Percentiles rank a stretch among this genome's conserved stretches.
These are phyloP conservation scores for Corythornis leucogaster DNA, from an alignment of 2,797 vertebrate species.

Conservation along the genomic window DNA sequence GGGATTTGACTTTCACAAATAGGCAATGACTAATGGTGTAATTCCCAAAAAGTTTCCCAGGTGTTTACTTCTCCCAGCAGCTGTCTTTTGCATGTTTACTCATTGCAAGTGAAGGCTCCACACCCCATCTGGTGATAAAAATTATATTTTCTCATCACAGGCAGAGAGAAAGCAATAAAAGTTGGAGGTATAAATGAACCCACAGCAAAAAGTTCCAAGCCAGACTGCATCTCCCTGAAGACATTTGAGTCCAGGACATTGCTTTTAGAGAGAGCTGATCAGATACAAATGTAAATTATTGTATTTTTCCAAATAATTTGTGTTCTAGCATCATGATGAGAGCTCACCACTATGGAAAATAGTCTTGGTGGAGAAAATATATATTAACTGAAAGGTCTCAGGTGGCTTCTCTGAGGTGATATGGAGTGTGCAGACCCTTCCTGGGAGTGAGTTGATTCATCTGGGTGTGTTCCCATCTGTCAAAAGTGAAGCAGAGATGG, in stretches of 20 bases:
- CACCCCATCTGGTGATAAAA: background rate
- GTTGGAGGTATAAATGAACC: background rate
- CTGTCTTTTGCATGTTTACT: background rate
- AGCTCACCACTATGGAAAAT: background rate
- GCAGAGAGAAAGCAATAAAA: background rate
- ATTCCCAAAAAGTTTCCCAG: slow-evolving; percentile 22
- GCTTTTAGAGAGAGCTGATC: background rate
- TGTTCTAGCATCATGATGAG: background rate
- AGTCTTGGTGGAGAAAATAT: background rate
- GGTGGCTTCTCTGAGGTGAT: background rate
- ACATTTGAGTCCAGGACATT: background rate
- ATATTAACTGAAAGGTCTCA: background rate
- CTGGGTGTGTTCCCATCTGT: background rate
- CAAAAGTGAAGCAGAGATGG: background rate
- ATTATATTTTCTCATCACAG: background rate
- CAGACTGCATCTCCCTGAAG: background rate
- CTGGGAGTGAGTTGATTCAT: background rate
- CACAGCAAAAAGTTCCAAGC: background rate
- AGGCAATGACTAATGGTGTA: background rate
- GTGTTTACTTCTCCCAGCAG: slow-evolving; percentile 25
- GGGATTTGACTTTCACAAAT: background rate
- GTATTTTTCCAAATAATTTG: background rate
- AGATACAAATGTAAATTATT: background rate
- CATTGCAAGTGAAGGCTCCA: background rate
- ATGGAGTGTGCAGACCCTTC: background rate